Base-by-base conservation (phyloP, 2,888 invertebrate species). In the Drosophila peninsularis region DNA sequence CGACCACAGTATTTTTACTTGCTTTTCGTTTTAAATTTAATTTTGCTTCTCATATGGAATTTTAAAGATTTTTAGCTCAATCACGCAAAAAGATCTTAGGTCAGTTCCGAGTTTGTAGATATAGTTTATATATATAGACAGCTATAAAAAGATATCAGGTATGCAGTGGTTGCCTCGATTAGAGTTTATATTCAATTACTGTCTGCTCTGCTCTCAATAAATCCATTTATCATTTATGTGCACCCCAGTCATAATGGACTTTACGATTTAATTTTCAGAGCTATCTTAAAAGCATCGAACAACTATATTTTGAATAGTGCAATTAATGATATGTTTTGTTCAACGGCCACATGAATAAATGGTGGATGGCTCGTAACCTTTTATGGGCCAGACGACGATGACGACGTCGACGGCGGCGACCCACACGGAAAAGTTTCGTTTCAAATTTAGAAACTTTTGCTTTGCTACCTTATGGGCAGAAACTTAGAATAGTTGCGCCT, bases 401-500 rank as follows among this genome's bases (percentile, higher is more conserved):
- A 30, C 30, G 30, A 1, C 24, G 24, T 5, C 24, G 24, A 0
- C 24, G 24, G 32, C 41, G 45, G 39, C 21, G 17, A 37, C 55
- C 56, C 42, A 49, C 50, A 36, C 45, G 34, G 34, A 52, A 56
- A 54, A 45, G 58, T 58, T 45, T 54, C 19, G 45, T 34, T 27
- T 21, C 27, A 52, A 61, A 42, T 61, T 61, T 53, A 54, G 54
- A 27, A 71, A 68, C 42, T 75, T 71, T 69, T 62, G 39, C 42
- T 64, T 77, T 80, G 77, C 54, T 62, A 56, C 54, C 56, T 71
- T 71, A 63, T 71, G 77, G 42, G 47, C 50, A 45, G 60, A 75
- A 73, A 77, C 82, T 78, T 78, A 36, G 41, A 84, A 78, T 78
- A 84, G 82, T 81, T 84, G 54, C 27, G 69, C 57, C 80, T 57